A percentile compares a stretch with the other conserved stretches of the same genome.
Conservation (phyloP, 1,140 invertebrate species). For the Megalonaias nervosa region DNA sequence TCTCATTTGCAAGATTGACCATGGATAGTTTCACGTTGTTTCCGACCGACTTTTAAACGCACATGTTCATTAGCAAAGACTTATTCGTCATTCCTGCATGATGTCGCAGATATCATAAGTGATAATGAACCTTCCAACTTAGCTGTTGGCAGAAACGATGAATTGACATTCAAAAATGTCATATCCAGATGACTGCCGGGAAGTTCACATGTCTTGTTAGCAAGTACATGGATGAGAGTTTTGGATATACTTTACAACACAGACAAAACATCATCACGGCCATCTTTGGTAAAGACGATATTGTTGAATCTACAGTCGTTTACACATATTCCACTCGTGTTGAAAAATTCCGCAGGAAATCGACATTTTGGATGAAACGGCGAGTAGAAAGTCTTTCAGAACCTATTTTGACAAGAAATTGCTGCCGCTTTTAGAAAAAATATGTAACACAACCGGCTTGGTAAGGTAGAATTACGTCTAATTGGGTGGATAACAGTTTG, state of each 20-base stretch:
- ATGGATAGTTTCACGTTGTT: constrained; percentile 10
- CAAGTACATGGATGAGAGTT: not conserved
- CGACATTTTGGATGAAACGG: not conserved
- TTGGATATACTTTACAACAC: not conserved
- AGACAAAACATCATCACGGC: no score
- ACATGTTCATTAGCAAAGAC: constrained; percentile 3
- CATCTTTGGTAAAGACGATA: constrained; percentile 1
- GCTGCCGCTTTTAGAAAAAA: not conserved
- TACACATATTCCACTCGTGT: constrained; percentile 4
- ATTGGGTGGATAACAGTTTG: no score
- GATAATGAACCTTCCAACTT: not conserved
- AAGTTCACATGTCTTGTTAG: not conserved
- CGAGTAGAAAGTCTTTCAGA: constrained; percentile 1
- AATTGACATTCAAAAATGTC: not conserved
- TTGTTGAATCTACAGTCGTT: not conserved
- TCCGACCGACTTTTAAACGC: constrained; percentile 10
- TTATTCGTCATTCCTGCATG: constrained; percentile 10
- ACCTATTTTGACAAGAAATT: constrained; percentile 3
- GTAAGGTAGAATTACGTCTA: not conserved
- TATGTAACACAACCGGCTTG: not conserved
- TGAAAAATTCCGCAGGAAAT: not conserved
- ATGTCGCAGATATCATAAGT: constrained; percentile 12
- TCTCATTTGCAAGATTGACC: constrained; percentile 10
- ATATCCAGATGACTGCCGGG: not conserved
- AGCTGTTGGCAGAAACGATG: not conserved